These are phyloP conservation scores for Drosophila nigritarsus DNA, from an alignment of 2,888 invertebrate genomes.

Conservation along the genomic window DNA sequence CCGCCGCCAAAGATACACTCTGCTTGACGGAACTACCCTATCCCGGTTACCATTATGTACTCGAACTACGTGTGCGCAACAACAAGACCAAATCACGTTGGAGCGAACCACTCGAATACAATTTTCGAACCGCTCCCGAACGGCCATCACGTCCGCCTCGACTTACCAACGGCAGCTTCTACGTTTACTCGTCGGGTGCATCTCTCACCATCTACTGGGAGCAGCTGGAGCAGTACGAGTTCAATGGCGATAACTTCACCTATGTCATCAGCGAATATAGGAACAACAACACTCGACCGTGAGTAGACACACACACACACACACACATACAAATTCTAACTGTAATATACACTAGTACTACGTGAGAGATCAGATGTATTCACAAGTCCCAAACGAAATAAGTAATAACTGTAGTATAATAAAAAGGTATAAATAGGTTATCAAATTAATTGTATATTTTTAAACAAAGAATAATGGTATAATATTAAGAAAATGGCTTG, in stretches of 20 bases:
- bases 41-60: constrained; percentile 87
- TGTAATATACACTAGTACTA: background rate
- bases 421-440: background rate
- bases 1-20: constrained; percentile 59
- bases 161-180: constrained; percentile 91
- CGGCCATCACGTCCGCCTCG: constrained; percentile 89
- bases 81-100: constrained; percentile 86
- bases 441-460: no score
- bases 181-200: constrained; percentile 87
- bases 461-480: background rate
- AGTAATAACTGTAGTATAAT: background rate
- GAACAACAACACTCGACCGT: constrained; percentile 67
- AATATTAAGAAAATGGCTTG: background rate
- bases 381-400: background rate
- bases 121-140: constrained; percentile 87
- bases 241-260: constrained; percentile 91
- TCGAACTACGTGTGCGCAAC: constrained; percentile 88
- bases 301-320: constrained; percentile 43
- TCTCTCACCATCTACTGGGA: constrained; percentile 92
- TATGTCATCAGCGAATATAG: constrained; percentile 87
- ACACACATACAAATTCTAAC: background rate
- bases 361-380: background rate
- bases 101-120: constrained; percentile 88
- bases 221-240: constrained; percentile 88
- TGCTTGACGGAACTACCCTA: constrained; percentile 73